phyloP scores from a whole-genome alignment of 2,113 vertebrate species.

The Stigmatopora argus region DNA sequence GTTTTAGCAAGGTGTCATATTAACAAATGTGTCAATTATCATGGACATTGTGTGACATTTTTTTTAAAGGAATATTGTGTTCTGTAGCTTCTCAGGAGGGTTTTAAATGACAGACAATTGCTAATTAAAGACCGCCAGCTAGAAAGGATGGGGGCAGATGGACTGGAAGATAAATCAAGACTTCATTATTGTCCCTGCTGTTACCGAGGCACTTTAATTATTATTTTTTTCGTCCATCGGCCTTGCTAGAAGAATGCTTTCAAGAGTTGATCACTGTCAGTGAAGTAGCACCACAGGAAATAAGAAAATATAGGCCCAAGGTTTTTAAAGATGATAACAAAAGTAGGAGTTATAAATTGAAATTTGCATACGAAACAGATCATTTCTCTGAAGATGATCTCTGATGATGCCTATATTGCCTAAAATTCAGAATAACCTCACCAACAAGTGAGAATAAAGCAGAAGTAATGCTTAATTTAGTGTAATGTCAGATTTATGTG shows the following conservation, averaged over 20 bases:
- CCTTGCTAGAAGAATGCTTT: background rate
- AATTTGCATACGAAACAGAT: background rate
- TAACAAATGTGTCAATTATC: constrained; percentile 52
- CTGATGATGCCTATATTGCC: background rate
- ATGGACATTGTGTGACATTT: constrained; percentile 32
- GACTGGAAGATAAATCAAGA: constrained; percentile 34
- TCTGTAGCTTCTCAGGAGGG: constrained; percentile 23
- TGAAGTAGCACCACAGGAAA: background rate
- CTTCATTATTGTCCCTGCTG: constrained; percentile 29
- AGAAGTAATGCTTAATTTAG: too few species aligned
- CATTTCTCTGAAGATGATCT: background rate
- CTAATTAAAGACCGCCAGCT: constrained; percentile 45
- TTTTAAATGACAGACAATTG: constrained; percentile 30
- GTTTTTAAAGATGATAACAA: background rate
- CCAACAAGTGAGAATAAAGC: too few species aligned
- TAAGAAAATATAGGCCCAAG: background rate
- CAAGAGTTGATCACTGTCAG: background rate
- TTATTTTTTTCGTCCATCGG: background rate
- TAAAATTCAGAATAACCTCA: background rate
- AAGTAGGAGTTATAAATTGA: background rate
- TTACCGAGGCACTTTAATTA: constrained; percentile 7
- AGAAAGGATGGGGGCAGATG: constrained; percentile 14
- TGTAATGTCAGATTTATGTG: too few species aligned
- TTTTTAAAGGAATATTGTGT: constrained; percentile 40
- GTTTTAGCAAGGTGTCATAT: constrained; percentile 50